Percentiles rank a stretch among this genome's conserved stretches.
Evolutionary conservation across 2,888 invertebrate species (phyloP).

Genomic region (Agrochola macilenta): DNA sequence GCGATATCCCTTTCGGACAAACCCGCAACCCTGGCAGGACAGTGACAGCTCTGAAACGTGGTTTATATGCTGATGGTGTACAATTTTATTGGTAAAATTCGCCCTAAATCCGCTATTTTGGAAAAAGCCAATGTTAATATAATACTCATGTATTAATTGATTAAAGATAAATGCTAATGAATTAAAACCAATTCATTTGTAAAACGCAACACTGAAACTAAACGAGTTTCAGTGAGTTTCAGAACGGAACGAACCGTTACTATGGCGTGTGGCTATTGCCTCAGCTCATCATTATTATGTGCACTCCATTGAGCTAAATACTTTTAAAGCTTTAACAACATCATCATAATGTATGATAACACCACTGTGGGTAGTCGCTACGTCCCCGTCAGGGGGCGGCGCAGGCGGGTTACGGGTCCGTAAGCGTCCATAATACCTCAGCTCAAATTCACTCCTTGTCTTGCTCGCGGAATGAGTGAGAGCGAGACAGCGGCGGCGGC

Average conservation of each 20-base stretch:
- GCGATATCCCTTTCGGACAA: too few species aligned
- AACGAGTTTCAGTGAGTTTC: conserved; percentile 66
- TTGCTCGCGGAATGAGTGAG: too few species aligned
- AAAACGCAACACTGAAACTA: conserved; percentile 58
- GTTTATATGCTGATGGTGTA: too few species aligned
- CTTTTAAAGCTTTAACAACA: conserved; percentile 1
- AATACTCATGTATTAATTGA: neutral
- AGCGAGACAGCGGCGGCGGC: too few species aligned
- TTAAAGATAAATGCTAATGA: conserved; percentile 26
- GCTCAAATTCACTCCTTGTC: too few species aligned
- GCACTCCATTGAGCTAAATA: conserved; percentile 62
- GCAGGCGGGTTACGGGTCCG: too few species aligned
- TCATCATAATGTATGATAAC: conserved; percentile 7
- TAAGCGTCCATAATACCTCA: too few species aligned
- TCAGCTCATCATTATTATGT: conserved; percentile 52
- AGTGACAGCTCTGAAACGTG: too few species aligned
- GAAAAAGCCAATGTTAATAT: neutral
- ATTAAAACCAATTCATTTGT: conserved; percentile 41
- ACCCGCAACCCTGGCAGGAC: too few species aligned
- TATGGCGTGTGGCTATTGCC: conserved; percentile 59
- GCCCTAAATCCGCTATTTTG: neutral
- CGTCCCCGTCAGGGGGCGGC: too few species aligned
- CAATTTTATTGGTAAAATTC: too few species aligned
- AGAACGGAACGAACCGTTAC: conserved; percentile 79
- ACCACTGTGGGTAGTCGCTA: too few species aligned